These are phyloP conservation scores for Drosophila ercepeae DNA, from an alignment of 1,140 invertebrate species.

Conservation along the genomic window DNA sequence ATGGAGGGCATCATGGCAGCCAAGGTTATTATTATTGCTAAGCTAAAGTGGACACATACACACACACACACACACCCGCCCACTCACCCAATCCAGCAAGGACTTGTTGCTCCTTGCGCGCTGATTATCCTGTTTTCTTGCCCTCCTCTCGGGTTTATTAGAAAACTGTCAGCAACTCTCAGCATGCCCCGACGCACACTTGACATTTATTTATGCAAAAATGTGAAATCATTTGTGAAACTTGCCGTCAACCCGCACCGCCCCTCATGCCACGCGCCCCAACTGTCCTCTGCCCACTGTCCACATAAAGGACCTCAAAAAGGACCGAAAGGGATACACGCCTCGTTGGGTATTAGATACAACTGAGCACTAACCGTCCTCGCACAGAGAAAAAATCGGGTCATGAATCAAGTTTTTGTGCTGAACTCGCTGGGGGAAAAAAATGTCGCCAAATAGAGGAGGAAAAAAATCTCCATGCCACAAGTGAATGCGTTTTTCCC, in stretches of 20 bases:
- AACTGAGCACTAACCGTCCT: constrained; percentile 24
- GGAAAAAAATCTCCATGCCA: constrained; percentile 9
- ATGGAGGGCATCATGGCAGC: constrained; percentile 66
- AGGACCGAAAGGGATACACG: constrained; percentile 47
- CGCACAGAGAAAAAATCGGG: constrained; percentile 48
- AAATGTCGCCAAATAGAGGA: not conserved
- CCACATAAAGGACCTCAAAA: constrained; percentile 22
- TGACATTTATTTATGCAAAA: constrained; percentile 83
- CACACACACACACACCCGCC: constrained; percentile 9
- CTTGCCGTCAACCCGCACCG: constrained; percentile 59
- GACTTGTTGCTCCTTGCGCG: constrained; percentile 66
- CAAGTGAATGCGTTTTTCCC: constrained; percentile 37
- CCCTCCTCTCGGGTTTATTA: constrained; percentile 69
- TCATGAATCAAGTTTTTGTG: constrained; percentile 67
- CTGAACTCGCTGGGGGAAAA: constrained; percentile 1
- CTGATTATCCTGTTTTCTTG: constrained; percentile 73
- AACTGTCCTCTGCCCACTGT: constrained; percentile 2
- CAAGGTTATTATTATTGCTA: constrained; percentile 80
- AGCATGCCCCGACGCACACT: constrained; percentile 70
- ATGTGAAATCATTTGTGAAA: constrained; percentile 83
- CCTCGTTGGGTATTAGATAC: constrained; percentile 48
- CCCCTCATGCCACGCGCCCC: not conserved
- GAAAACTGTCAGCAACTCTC: constrained; percentile 78
- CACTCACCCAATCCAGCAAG: not conserved
- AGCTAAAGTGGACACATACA: constrained; percentile 68